These are phyloP conservation scores for Spicauda simplicius DNA, from an alignment of 2,888 invertebrate genomes.

Conservation along the genomic window DNA sequence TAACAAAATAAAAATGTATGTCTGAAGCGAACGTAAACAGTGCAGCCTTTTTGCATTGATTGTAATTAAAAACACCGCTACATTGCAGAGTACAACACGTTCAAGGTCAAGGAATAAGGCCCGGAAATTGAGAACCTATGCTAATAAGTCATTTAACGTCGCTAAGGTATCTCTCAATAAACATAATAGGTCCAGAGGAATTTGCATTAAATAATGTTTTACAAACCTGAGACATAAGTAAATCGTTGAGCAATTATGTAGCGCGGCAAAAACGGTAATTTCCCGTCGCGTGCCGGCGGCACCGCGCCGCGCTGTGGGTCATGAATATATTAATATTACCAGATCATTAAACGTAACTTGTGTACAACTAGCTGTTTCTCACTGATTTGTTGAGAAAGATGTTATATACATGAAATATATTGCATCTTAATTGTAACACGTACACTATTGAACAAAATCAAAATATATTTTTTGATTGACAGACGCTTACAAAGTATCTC, in stretches of 20 bases:
- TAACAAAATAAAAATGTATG: too few relatives aligned
- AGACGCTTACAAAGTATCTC: too few relatives aligned
- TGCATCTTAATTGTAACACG: not conserved
- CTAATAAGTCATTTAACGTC: not conserved
- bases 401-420: not conserved
- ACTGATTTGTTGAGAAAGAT: not conserved
- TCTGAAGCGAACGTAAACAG: too few relatives aligned
- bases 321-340: not conserved
- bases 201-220: not conserved
- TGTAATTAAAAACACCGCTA: too few relatives aligned
- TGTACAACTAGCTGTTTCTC: not conserved
- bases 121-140: not conserved
- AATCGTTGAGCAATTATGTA: not conserved
- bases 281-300: conserved; percentile 37
- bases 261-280: conserved; percentile 17
- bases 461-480: too few relatives aligned
- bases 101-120: not conserved
- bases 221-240: not conserved
- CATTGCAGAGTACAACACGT: not conserved
- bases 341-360: not conserved
- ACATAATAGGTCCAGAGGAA: not conserved
- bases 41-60: too few relatives aligned
- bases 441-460: too few relatives aligned
- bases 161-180: not conserved
- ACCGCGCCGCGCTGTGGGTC: conserved; percentile 21